Base-by-base conservation (phyloP, 2,888 invertebrate species). In the Campopleginae sp. region DNA sequence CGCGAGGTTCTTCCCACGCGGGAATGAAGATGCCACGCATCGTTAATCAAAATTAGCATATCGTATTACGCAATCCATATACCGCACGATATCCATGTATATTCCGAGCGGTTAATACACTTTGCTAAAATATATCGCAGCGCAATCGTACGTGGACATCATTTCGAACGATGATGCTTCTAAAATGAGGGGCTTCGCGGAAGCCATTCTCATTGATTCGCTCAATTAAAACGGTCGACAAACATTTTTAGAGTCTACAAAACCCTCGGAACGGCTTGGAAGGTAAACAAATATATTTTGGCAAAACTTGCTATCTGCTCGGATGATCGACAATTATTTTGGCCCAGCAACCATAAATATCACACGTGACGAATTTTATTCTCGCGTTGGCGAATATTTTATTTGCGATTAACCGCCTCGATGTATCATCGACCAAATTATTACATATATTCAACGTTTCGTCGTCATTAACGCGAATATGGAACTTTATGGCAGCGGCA, bases 21-120 rank as follows among this genome's bases (percentile, higher is more conserved):
- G 82, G 86, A 84, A 42, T 74, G 71, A 80, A 82, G 75, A 76
- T 44, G 70, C 63, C 42, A 68, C 71, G 78, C 68, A 74, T 72
- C 75, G 82, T 81, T 87, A 68, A 84, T 86, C 79, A 79, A 78
- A 87, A 86, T 66, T 82, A 84, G 72, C 84, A 80, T 74, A 84
- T 74, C 65, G 68, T 68, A 70, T 76, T 76, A 71, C 63, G 70
- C 70, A 54, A 68, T 80, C 71, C 63, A 75, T 75, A 75, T 75
- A 38, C 38, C 38, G 38, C 63, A n/a, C n/a, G n/a, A n/a, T n/a
- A n/a, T 42, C 71, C 48, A 58, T 38, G n/a, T 38, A 42, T 38
- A 42, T 58, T 58, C n/a, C 19, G 14, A 17, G 14, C 54, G 54
- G 72, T 51, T 31, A 51, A 31, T 51, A 4, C 23, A 51, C 33